Evolutionary conservation across 2,797 vertebrate genomes (phyloP).

Genomic region (Silurus lanzhouensis): DNA sequence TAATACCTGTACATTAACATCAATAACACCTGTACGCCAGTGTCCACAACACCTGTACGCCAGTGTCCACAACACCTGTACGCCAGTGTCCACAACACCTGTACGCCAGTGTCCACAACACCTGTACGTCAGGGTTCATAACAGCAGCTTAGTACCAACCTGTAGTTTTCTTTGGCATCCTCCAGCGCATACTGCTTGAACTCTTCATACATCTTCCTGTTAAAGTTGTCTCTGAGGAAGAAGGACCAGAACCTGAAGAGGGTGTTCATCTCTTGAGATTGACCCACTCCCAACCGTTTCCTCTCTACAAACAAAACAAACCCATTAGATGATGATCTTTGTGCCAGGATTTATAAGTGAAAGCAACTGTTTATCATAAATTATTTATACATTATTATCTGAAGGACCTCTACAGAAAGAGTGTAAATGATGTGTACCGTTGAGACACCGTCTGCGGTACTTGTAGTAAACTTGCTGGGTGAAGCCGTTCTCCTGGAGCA

Average conservation of each 20-base stretch:
- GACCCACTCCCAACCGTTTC: conserved; percentile 89
- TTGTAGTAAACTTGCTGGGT: conserved; percentile 95
- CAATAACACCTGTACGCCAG: too few relatives aligned
- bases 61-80: too few relatives aligned
- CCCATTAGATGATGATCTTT: not conserved
- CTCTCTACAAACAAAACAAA: conserved; percentile 77
- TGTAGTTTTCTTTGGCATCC: conserved; percentile 92
- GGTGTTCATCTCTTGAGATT: conserved; percentile 97
- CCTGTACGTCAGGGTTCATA: not conserved
- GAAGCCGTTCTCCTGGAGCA: conserved; percentile 92
- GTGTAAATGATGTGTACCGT: conserved; percentile 71
- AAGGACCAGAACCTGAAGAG: conserved; percentile 98
- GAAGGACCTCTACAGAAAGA: not conserved
- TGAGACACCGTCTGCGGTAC: conserved; percentile 86
- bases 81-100: too few relatives aligned
- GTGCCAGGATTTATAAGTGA: not conserved
- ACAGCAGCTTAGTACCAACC: conserved; percentile 60
- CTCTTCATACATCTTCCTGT: conserved; percentile 97
- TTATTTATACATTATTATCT: not conserved
- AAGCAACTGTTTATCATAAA: not conserved
- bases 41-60: not conserved
- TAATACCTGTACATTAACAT: too few relatives aligned
- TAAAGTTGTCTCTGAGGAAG: conserved; percentile 95
- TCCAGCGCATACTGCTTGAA: conserved; percentile 88
- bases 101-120: too few relatives aligned